Evolutionary conservation across 2,797 vertebrate genomes (phyloP), one percentile per base, ranked within the genome.

Genomic region (Acanthurus lineatus): DNA sequence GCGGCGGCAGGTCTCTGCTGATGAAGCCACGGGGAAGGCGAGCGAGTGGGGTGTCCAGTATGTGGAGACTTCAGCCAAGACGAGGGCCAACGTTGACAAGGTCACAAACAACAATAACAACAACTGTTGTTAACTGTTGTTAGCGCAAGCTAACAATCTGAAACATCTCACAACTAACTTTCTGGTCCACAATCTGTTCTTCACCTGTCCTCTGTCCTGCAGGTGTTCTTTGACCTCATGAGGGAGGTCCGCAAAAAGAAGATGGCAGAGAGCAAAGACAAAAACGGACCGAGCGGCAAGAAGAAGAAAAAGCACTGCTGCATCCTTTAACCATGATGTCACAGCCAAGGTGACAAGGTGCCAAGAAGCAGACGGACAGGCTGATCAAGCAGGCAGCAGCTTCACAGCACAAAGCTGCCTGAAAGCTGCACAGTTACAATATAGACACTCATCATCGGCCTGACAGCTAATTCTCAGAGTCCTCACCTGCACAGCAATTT

Each of bases 161-260:
- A 32, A 32, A 32, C 28, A 5, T 32, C 28, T 32, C 28, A 32
- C 28, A 2, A 32, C 28, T 32, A 32, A 32, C 28, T 32, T 32
- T 25, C 25, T 25, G 25, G 25, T 25, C 25, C 25, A 25, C 25
- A 25, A 25, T 32, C 28, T 32, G 10, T 25, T 16, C 17, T 77
- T 16, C 22, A 51, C 32, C 9, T 1, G 62, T 57, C 67, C 22
- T 6, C 38, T 4, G 7, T 44, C 28, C 32, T 40, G 2, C 28
- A 99, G 98, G 98, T 99, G 17, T 99, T 99, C 93, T 99, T 99
- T 90, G 98, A 99, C 91, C 94, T 99, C 83, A 99, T 99, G 98
- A 96, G 98, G 79, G 98, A 99, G 92, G 96, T 99, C 76, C 95
- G 97, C 90, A 95, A 97, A 80, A 99, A 99, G 95, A 99, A 99